Percentiles rank a stretch among this genome's conserved stretches.
These are phyloP conservation scores for Ianthella basta DNA, from an alignment of 37 sponge, comb jelly and placozoan genomes.

Conservation along the genomic window DNA sequence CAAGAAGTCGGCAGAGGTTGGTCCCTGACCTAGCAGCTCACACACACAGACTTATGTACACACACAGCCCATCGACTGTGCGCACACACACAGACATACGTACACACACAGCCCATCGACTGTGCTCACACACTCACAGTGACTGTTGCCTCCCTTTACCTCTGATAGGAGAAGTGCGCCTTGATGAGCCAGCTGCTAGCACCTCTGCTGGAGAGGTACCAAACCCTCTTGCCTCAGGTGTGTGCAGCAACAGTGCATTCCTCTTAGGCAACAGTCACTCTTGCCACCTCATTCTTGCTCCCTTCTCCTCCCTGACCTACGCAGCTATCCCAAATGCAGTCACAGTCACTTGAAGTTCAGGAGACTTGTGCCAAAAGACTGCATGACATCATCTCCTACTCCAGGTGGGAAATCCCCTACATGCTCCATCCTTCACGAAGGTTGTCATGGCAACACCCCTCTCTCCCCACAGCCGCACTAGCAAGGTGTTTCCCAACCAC, in stretches of 20 bases:
- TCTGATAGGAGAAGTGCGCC: slow-evolving; percentile 37
- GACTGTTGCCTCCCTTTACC: neutral
- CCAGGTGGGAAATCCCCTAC: too few species aligned
- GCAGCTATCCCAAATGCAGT: neutral
- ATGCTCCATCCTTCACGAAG: slow-evolving; percentile 6
- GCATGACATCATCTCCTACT: slow-evolving; percentile 59
- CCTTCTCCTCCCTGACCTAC: neutral
- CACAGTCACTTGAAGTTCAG: slow-evolving; percentile 17
- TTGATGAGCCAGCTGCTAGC: slow-evolving; percentile 45
- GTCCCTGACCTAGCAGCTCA: neutral
- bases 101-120: neutral
- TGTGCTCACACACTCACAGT: neutral
- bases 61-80: neutral
- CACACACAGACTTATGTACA: neutral
- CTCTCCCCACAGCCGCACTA: slow-evolving; percentile 56
- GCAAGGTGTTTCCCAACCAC: slow-evolving; percentile 81
- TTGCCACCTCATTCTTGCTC: too few species aligned
- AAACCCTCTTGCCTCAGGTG: slow-evolving; percentile 43
- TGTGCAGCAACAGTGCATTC: neutral
- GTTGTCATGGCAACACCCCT: neutral
- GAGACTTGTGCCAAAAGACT: slow-evolving; percentile 60
- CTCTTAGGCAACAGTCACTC: too few species aligned
- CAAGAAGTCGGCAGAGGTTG: slow-evolving; percentile 66
- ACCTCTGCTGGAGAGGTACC: slow-evolving; percentile 50
- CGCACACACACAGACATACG: neutral